phyloP scores from a whole-genome alignment of 53 echinoderm and acorn worm genomes.

The Glandiceps talaboti region DNA sequence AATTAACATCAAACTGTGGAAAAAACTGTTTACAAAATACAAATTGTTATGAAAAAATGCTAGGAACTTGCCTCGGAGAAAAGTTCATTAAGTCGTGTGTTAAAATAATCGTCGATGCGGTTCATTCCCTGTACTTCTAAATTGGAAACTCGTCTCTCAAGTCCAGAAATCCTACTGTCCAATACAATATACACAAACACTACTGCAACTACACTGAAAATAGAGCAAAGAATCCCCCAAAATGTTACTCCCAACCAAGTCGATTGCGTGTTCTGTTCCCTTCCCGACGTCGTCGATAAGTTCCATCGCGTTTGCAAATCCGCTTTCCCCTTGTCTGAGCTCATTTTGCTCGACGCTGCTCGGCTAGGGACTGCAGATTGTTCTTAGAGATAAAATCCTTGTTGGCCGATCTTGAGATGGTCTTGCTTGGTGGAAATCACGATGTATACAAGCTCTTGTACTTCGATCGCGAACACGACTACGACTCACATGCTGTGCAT shows the following conservation, averaged over 20 bases:
- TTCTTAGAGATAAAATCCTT: not conserved
- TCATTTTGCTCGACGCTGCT: not conserved
- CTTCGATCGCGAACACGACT: not conserved
- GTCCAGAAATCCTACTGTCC: not conserved
- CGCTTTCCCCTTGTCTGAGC: not conserved
- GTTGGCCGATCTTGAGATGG: not conserved
- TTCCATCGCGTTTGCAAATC: not conserved
- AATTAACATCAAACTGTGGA: not conserved
- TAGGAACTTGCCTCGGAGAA: not conserved
- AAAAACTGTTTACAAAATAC: not conserved
- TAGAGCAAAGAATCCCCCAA: not conserved
- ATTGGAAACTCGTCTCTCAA: not conserved
- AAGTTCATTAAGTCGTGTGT: not conserved
- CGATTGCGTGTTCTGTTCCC: not conserved
- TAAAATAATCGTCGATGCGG: not conserved
- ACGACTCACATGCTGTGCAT: not conserved
- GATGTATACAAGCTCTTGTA: not conserved
- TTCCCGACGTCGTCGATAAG: not conserved
- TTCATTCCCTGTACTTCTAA: not conserved
- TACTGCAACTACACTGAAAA: not conserved
- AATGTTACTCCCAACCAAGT: not conserved
- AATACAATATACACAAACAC: not conserved
- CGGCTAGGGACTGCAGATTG: not conserved
- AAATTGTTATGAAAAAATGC: not conserved
- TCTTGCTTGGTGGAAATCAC: not conserved